Evolutionary conservation across 2,797 vertebrate genomes (phyloP), one percentile per base, ranked within the genome.

Genomic region (Eleutherodactylus coqui): DNA sequence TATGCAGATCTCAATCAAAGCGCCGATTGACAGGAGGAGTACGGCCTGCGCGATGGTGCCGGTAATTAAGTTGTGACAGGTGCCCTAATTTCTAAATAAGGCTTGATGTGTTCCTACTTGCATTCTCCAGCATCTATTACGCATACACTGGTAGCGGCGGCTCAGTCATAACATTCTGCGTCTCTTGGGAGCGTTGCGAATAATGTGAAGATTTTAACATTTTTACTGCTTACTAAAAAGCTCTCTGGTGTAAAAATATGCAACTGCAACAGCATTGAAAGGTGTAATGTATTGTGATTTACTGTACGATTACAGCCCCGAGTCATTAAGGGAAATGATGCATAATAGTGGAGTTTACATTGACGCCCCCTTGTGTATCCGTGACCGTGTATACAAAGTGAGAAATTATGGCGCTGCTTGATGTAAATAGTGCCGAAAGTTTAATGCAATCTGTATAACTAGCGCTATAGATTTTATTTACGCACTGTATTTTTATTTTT

Each of bases 71-170:
- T 88, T 90, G 2, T 89, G 87, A 87, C 83, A 88, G 83, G 16
- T 79, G 90, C 24, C 90, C 90, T 84, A 89, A 87, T 86, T 27
- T 90, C 88, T 90, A 88, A 76, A 0, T 88, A 89, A 84, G 79
- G 51, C 88, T 88, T 87, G 69, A 73, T 83, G 55, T 91, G 88
- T 88, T 84, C 43, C 75, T 92, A 89, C 76, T 78, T 90, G 77
- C 89, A 89, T 91, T 90, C 86, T 80, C 89, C 84, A 60, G 90
- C 89, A 91, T 91, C 85, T 0, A 2, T 91, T 92, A 86, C 84
- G 75, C 91, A 89, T 88, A 92, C 90, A 89, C 62, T 83, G 14
- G 43, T 51, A 75, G 81, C 41, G 80, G 82, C 60, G 89, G 88
- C 90, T 88, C 85, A 90, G 83, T 91, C 87, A 87, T 85, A 91